Conservation (phyloP, 2,888 invertebrate genomes). For the Sinopyrophorus schimmeli region DNA sequence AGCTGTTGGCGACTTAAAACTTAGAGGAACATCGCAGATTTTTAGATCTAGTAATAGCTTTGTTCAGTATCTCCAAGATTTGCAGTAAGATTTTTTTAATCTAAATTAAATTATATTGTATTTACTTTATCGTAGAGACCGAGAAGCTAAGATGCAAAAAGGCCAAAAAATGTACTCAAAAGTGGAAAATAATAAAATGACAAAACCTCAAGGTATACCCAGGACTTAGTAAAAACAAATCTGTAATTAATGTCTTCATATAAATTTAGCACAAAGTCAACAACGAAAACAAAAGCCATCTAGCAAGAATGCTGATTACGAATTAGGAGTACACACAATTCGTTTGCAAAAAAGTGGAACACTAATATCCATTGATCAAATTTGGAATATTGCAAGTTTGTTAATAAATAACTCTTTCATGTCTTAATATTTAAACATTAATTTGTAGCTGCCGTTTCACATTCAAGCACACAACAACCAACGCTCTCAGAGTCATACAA, state of each 20-base stretch:
- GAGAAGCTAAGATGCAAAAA: neutral
- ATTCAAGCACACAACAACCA: slow-evolving; percentile 40
- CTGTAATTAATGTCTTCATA: too few species aligned
- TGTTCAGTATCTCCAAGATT: slow-evolving; percentile 41
- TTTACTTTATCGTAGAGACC: neutral
- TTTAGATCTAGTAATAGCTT: slow-evolving; percentile 62
- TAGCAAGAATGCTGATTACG: slow-evolving; percentile 46
- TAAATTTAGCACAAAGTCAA: neutral
- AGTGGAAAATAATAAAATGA: neutral
- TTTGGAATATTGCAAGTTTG: slow-evolving; percentile 57
- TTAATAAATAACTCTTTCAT: neutral
- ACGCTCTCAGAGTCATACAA: slow-evolving; percentile 39
- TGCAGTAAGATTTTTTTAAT: slow-evolving; percentile 16
- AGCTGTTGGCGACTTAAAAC: slow-evolving; percentile 65
- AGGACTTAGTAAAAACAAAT: neutral
- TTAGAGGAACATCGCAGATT: slow-evolving; percentile 69
- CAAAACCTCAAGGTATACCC: neutral
- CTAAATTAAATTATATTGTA: neutral
- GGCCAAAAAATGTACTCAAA: neutral
- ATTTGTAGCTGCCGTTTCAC: slow-evolving; percentile 43
- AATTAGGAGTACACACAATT: slow-evolving; percentile 62
- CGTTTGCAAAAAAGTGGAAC: slow-evolving; percentile 61
- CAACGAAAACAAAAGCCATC: neutral
- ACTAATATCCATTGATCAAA: slow-evolving; percentile 60
- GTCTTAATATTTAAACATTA: neutral